A percentile compares a stretch with the other conserved stretches of the same genome.
phyloP scores from a whole-genome alignment of 2,113 vertebrate species.

The rat (Rattus norvegicus) region GRCr8 NC_086029.1:28899001-28899500 shows the following conservation, averaged over 20 bases:
- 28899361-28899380: background rate
- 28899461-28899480: background rate
- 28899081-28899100: background rate
- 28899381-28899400: background rate
- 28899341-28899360: background rate
- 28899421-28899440: background rate
- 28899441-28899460: background rate
- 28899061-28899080: background rate
- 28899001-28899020: conserved; percentile 9
- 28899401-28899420: background rate
- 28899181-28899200: background rate
- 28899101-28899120: background rate
- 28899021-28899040: background rate
- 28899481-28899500: background rate
- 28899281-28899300: background rate
- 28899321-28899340: background rate
- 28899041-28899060: background rate
- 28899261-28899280: background rate
- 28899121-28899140: background rate
- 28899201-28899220: background rate
- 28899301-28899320: background rate
- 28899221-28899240: background rate
- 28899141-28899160: background rate
- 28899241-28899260: background rate
- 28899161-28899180: background rate